phyloP scores from a whole-genome alignment of 2,888 invertebrate genomes.

The Stenolophus ochropezus region DNA sequence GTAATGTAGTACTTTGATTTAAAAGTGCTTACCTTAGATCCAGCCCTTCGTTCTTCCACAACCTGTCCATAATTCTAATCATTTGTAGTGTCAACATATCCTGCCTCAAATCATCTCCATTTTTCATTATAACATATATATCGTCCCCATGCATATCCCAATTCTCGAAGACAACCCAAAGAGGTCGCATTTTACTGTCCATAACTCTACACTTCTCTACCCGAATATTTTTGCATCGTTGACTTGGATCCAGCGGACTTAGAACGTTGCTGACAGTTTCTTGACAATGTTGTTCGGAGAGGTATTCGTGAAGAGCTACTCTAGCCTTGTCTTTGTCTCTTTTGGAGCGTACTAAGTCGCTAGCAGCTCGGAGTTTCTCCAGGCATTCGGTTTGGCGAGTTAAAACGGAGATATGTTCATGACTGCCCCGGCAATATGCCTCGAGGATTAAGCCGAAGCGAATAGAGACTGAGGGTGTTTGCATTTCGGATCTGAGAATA shows the following conservation, averaged over 20 bases:
- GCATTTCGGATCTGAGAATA: conserved; percentile 88
- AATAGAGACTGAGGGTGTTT: conserved; percentile 90
- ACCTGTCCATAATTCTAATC: conserved; percentile 94
- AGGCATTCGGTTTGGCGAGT: conserved; percentile 85
- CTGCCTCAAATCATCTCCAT: conserved; percentile 96
- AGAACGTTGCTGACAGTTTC: conserved; percentile 84
- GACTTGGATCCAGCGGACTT: conserved; percentile 91
- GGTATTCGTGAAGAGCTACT: conserved; percentile 80
- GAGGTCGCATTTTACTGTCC: conserved; percentile 96
- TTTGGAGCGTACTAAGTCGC: conserved; percentile 81
- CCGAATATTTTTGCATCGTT: conserved; percentile 84
- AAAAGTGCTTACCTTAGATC: conserved; percentile 89
- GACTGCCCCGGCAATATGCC: conserved; percentile 92
- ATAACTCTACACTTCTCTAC: conserved; percentile 89
- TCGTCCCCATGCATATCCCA: conserved; percentile 88
- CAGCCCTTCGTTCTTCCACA: conserved; percentile 96
- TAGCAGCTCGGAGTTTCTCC: conserved; percentile 84
- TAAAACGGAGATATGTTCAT: conserved; percentile 87
- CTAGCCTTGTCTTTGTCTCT: conserved; percentile 86
- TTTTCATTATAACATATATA: conserved; percentile 93
- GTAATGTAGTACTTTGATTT: no score
- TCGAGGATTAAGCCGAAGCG: conserved; percentile 93
- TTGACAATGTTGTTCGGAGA: conserved; percentile 82
- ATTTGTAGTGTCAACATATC: conserved; percentile 99
- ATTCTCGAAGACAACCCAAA: conserved; percentile 93